phyloP scores from a whole-genome alignment of 2,797 vertebrate species.

The Distichodus sexfasciatus region DNA sequence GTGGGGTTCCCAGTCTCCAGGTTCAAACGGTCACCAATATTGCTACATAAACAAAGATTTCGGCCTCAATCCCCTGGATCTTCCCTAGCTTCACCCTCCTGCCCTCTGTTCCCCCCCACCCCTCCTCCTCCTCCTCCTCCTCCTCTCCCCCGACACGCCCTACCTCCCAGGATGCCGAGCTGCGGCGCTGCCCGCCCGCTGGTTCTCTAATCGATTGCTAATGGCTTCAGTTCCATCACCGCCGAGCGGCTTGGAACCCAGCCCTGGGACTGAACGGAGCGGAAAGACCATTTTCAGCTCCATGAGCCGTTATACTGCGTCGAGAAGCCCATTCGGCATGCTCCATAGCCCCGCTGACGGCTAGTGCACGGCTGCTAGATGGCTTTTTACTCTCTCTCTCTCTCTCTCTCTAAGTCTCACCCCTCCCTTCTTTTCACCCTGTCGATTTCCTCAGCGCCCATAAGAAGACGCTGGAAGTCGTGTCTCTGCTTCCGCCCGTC shows the following conservation, averaged over 20 bases:
- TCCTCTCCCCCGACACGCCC: slow-evolving; percentile 41
- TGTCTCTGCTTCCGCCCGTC: slow-evolving; percentile 62
- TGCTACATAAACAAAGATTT: slow-evolving; percentile 71
- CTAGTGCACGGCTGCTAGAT: slow-evolving; percentile 71
- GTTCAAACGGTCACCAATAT: slow-evolving; percentile 59
- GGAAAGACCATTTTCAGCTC: slow-evolving; percentile 80
- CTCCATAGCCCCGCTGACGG: slow-evolving; percentile 70
- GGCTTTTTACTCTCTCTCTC: slow-evolving; percentile 60
- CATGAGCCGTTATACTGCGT: slow-evolving; percentile 80
- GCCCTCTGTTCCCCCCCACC: not conserved
- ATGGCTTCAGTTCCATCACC: slow-evolving; percentile 78
- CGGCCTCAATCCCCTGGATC: slow-evolving; percentile 57
- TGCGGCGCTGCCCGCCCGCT: slow-evolving; percentile 68
- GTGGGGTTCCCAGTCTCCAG: slow-evolving; percentile 44
- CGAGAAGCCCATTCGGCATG: slow-evolving; percentile 77
- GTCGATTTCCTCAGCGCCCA: slow-evolving; percentile 63
- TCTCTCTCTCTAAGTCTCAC: slow-evolving; percentile 33
- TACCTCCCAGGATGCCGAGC: slow-evolving; percentile 56
- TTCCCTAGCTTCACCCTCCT: slow-evolving; percentile 24
- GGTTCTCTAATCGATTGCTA: slow-evolving; percentile 83
- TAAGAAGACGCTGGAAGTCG: slow-evolving; percentile 57
- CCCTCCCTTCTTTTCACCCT: slow-evolving; percentile 63
- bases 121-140: slow-evolving; percentile 8
- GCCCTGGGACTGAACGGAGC: slow-evolving; percentile 79
- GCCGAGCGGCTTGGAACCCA: slow-evolving; percentile 76